phyloP scores from a whole-genome alignment of 2,888 invertebrate genomes.

The Encarsia formosa region DNA sequence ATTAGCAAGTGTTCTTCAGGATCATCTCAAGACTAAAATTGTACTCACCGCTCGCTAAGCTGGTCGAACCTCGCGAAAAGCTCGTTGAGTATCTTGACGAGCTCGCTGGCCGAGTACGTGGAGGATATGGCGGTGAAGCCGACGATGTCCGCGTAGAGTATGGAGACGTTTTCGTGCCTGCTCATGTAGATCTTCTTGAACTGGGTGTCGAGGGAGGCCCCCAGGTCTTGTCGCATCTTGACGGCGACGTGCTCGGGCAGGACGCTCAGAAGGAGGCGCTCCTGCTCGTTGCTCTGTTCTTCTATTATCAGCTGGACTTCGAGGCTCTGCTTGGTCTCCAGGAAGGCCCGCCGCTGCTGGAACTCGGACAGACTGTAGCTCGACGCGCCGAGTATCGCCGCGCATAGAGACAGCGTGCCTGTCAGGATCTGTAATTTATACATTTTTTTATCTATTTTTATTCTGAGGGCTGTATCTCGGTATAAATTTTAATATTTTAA shows the following conservation, averaged over 20 bases:
- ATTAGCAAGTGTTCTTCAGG: too few species aligned
- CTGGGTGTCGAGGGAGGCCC: constrained; percentile 80
- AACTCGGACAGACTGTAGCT: constrained; percentile 75
- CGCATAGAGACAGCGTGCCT: constrained; percentile 50
- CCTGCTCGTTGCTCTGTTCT: constrained; percentile 91
- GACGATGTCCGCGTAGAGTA: constrained; percentile 95
- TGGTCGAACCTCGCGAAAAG: constrained; percentile 93
- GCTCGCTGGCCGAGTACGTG: constrained; percentile 90
- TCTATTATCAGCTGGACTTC: constrained; percentile 90
- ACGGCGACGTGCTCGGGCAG: constrained; percentile 94
- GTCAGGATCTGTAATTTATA: constrained; percentile 41
- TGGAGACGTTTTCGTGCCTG: constrained; percentile 94
- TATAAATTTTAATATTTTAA: too few species aligned
- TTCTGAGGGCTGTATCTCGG: too few species aligned
- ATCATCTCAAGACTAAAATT: too few species aligned
- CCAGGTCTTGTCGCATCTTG: constrained; percentile 92
- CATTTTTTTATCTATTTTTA: too few species aligned
- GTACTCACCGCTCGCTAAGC: constrained; percentile 56
- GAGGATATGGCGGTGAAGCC: constrained; percentile 96
- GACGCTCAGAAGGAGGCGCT: constrained; percentile 85
- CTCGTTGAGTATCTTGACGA: constrained; percentile 93
- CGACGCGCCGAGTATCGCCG: constrained; percentile 71
- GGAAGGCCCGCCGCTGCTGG: constrained; percentile 82
- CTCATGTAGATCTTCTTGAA: constrained; percentile 98
- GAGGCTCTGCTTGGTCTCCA: constrained; percentile 85